Conservation (phyloP, 2,113 vertebrate species). For the Rhagologus leucostigma region DNA sequence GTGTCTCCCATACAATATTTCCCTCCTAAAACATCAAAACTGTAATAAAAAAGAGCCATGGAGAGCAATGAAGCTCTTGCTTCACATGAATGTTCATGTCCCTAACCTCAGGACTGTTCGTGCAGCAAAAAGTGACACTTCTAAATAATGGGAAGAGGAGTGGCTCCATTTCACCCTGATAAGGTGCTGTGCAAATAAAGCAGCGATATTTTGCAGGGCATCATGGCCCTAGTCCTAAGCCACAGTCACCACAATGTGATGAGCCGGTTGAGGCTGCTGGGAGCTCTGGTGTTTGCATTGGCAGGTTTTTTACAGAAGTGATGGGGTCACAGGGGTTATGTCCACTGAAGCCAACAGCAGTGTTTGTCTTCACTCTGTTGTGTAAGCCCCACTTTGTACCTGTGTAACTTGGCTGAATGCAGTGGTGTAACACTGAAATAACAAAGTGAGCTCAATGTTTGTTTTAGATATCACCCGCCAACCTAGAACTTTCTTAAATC, state of each 20-base stretch:
- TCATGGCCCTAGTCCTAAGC: background rate
- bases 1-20: background rate
- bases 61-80: background rate
- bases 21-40: background rate
- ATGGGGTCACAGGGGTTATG: constrained; percentile 10
- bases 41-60: background rate
- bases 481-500: background rate
- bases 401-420: constrained; percentile 7
- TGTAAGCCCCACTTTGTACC: constrained; percentile 18
- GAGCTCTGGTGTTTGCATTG: constrained; percentile 20
- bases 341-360: constrained; percentile 21
- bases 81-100: background rate
- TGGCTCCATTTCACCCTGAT: background rate
- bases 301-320: constrained; percentile 1
- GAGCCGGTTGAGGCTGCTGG: background rate
- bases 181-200: background rate
- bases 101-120: fast-evolving
- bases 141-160: background rate
- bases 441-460: constrained; percentile 33
- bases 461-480: background rate
- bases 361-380: constrained; percentile 31
- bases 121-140: background rate
- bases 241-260: background rate
- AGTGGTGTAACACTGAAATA: constrained; percentile 36
- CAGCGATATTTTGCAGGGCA: background rate